phyloP scores from a whole-genome alignment of 2,888 invertebrate species.

The Pristionchus arcanus region DNA sequence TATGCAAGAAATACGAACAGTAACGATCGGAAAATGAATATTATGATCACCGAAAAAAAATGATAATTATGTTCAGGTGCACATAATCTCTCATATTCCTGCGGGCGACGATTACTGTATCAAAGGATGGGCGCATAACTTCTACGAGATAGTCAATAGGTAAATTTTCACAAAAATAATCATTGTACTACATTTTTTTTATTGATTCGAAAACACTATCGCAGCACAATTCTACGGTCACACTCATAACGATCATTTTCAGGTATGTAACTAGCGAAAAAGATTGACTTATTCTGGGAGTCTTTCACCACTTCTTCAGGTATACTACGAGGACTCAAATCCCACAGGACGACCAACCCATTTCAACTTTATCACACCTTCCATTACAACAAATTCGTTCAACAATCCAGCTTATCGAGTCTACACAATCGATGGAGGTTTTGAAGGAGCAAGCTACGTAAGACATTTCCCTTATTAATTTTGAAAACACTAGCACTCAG shows the following conservation, averaged over 20 bases:
- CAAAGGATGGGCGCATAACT: slow-evolving; percentile 90
- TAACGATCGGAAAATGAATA: no score
- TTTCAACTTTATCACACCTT: slow-evolving; percentile 85
- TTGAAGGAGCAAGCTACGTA: slow-evolving; percentile 76
- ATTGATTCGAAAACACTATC: slow-evolving; percentile 87
- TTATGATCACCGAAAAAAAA: no score
- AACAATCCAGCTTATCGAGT: slow-evolving; percentile 94
- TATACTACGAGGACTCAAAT: slow-evolving; percentile 71
- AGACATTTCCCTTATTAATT: no score
- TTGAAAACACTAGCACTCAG: slow-evolving; percentile 63
- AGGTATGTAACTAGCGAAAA: no score
- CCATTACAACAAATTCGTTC: slow-evolving; percentile 86
- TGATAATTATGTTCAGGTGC: no score
- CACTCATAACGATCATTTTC: slow-evolving; percentile 93
- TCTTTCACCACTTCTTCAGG: slow-evolving; percentile 50
- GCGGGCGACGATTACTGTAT: slow-evolving; percentile 86
- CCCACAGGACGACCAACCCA: slow-evolving; percentile 68
- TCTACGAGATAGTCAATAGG: slow-evolving; percentile 80
- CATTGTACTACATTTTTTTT: no score
- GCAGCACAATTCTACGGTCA: slow-evolving; percentile 91
- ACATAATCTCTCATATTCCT: slow-evolving; percentile 85
- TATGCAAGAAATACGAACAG: no score
- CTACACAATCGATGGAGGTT: slow-evolving; percentile 94
- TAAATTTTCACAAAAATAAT: no score
- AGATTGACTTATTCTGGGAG: no score